A percentile compares a stretch with the other conserved stretches of the same genome.
Conservation (phyloP, 2,888 invertebrate genomes). For the Ochropleura leucogaster region DNA sequence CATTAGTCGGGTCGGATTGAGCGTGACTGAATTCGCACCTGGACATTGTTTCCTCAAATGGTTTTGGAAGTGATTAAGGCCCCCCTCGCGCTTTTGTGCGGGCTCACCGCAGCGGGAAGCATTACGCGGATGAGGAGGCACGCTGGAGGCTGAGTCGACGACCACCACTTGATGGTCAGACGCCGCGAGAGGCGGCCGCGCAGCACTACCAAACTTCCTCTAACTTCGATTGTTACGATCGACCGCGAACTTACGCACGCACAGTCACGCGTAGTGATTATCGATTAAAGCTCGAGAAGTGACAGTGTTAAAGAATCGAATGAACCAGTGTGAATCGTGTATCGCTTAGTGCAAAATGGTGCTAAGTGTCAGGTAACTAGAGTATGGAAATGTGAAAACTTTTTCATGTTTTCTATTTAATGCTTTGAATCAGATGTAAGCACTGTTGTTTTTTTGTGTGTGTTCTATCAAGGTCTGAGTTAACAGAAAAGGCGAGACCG, state of each 20-base stretch:
- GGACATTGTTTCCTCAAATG: slow-evolving; percentile 75
- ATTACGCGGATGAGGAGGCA: slow-evolving; percentile 82
- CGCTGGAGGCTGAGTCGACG: slow-evolving; percentile 76
- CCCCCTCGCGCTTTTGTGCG: slow-evolving; percentile 69
- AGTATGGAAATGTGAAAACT: slow-evolving; percentile 61
- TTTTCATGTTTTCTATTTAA: slow-evolving; percentile 39
- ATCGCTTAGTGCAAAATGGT: slow-evolving; percentile 82
- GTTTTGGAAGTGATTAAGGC: slow-evolving; percentile 78
- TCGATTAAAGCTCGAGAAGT: slow-evolving; percentile 52
- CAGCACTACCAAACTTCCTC: slow-evolving; percentile 37
- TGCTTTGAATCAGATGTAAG: slow-evolving; percentile 10
- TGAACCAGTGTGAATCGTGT: slow-evolving; percentile 70
- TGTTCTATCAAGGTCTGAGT: neutral
- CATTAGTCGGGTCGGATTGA: slow-evolving; percentile 74
- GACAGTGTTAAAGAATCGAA: slow-evolving; percentile 67
- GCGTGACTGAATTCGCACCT: slow-evolving; percentile 77
- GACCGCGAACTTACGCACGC: slow-evolving; percentile 64
- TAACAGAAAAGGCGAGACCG: neutral
- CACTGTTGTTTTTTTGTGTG: slow-evolving; percentile 10
- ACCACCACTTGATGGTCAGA: slow-evolving; percentile 77
- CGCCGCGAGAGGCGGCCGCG: slow-evolving; percentile 77
- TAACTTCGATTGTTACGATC: slow-evolving; percentile 50
- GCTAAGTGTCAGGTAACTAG: slow-evolving; percentile 85
- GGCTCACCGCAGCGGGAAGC: slow-evolving; percentile 71
- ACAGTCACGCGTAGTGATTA: slow-evolving; percentile 61